These are phyloP conservation scores for Drosophila mayri DNA, from an alignment of 1,140 invertebrate species.

Conservation along the genomic window DNA sequence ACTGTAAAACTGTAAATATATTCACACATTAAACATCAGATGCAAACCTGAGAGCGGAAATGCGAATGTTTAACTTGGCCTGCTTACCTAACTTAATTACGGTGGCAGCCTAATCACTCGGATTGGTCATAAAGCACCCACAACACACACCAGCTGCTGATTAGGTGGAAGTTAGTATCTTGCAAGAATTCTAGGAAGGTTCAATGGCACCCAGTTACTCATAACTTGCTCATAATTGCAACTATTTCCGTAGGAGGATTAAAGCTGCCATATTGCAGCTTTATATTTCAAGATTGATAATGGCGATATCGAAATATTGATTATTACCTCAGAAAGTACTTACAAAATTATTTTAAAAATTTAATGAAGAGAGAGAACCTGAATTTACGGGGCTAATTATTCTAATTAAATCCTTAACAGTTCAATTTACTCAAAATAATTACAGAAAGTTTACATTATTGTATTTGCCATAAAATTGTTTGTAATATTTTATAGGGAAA, in stretches of 20 bases:
- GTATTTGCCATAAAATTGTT: neutral
- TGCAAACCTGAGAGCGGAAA: slow-evolving; percentile 11
- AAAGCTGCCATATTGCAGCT: neutral
- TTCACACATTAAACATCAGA: slow-evolving; percentile 24
- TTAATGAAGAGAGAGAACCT: too few species aligned
- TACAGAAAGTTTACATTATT: neutral
- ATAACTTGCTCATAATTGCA: neutral
- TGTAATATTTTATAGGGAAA: neutral
- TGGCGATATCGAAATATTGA: neutral
- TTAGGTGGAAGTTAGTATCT: slow-evolving; percentile 2
- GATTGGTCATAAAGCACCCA: slow-evolving; percentile 5
- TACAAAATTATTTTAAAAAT: too few species aligned
- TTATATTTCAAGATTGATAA: slow-evolving; percentile 1
- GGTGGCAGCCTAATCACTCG: slow-evolving; percentile 7
- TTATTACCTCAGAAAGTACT: neutral
- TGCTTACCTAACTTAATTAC: slow-evolving; percentile 1
- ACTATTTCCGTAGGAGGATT: neutral
- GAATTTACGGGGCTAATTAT: neutral
- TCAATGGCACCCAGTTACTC: slow-evolving; percentile 1
- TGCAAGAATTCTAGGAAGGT: neutral
- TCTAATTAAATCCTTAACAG: neutral
- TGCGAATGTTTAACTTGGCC: slow-evolving; percentile 19
- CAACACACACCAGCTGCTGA: slow-evolving; percentile 1
- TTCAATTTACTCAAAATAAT: neutral
- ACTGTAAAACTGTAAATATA: slow-evolving; percentile 42